These are phyloP conservation scores for Loriculus beryllinus DNA, from an alignment of 2,797 vertebrate genomes.

Conservation along the genomic window DNA sequence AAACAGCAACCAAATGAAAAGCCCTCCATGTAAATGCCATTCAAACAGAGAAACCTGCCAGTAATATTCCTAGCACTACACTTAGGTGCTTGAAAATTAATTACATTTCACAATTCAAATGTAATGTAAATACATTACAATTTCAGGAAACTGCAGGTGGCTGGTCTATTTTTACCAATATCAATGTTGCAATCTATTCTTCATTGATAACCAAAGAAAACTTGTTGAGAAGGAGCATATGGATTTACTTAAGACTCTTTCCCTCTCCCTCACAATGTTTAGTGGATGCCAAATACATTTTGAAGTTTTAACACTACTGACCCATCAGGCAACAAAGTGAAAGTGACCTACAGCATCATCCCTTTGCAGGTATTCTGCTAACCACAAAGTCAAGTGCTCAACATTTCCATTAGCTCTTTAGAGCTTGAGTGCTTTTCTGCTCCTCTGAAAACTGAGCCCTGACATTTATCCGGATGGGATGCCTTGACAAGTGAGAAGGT, in stretches of 20 bases:
- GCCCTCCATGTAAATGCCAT: neutral
- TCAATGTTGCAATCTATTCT: neutral
- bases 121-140: neutral
- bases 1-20: neutral
- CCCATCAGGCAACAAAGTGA: neutral
- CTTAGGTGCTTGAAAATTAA: neutral
- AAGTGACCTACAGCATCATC: neutral
- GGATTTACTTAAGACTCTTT: neutral
- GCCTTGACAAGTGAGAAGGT: neutral
- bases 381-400: neutral
- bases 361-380: neutral
- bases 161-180: slow-evolving; percentile 1
- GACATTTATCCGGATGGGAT: neutral
- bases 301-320: neutral
- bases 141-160: neutral
- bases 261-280: neutral
- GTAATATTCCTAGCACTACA: neutral
- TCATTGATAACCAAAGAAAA: neutral
- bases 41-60: neutral
- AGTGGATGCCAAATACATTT: neutral
- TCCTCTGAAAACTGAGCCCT: neutral
- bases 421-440: neutral
- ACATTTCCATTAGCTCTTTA: neutral
- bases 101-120: neutral
- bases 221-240: neutral